Conservation (phyloP, 2,888 invertebrate species). For the Branchellion lobata region DNA sequence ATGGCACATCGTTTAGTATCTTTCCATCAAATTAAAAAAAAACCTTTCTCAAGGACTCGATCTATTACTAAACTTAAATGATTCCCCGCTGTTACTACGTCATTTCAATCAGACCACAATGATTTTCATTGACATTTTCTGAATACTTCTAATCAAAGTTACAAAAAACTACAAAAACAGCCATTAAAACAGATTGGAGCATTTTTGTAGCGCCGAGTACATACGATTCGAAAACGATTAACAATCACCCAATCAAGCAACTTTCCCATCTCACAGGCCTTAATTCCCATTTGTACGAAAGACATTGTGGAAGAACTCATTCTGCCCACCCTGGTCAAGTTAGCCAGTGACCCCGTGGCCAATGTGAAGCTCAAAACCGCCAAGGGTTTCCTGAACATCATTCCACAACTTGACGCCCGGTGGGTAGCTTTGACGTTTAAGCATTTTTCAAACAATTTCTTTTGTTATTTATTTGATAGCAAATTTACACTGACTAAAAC, state of each 20-base stretch:
- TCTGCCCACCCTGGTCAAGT: slow-evolving; percentile 27
- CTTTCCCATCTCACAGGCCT: slow-evolving; percentile 1
- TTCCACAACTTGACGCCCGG: slow-evolving; percentile 37
- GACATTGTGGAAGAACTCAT: slow-evolving; percentile 34
- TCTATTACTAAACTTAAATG: too few relatives aligned
- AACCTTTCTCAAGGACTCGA: too few relatives aligned
- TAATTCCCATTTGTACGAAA: slow-evolving; percentile 30
- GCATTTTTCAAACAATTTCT: neutral
- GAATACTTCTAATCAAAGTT: too few relatives aligned
- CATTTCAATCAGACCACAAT: too few relatives aligned
- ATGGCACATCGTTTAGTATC: neutral
- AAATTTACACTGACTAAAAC: neutral
- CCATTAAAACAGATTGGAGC: too few relatives aligned
- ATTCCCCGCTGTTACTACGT: too few relatives aligned
- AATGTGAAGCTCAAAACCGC: slow-evolving; percentile 45
- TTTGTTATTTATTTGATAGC: slow-evolving; percentile 2
- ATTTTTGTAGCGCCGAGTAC: too few relatives aligned
- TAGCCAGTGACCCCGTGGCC: slow-evolving; percentile 41
- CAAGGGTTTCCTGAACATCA: slow-evolving; percentile 32
- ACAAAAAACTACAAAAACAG: too few relatives aligned
- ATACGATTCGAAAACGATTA: too few relatives aligned
- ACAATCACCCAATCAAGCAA: too few relatives aligned
- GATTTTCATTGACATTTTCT: too few relatives aligned
- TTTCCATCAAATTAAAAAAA: too few relatives aligned
- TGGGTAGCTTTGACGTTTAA: neutral